Evolutionary conservation across 2,888 invertebrate species (phyloP).

Genomic region (Hirudinaria manillensis): DNA sequence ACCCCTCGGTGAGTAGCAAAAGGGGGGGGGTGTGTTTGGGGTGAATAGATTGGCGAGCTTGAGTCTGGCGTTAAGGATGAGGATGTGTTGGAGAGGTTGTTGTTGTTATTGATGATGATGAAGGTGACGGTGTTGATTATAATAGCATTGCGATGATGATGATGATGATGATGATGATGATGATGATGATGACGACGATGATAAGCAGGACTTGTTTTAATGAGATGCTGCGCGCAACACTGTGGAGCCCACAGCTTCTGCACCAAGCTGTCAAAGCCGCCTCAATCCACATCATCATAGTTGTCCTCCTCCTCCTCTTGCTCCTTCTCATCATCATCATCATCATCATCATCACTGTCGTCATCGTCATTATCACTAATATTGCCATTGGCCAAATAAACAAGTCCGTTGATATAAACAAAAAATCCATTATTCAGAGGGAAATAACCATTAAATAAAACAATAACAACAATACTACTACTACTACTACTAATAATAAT

Average conservation of each 20-base stretch:
- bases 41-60: neutral
- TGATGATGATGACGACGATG: slow-evolving; percentile 8
- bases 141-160: neutral
- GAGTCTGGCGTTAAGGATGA: too few species aligned
- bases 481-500: neutral
- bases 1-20: slow-evolving; percentile 25
- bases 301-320: neutral
- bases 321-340: slow-evolving; percentile 9
- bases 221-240: neutral
- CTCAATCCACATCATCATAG: neutral
- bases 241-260: neutral
- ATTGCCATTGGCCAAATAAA: neutral
- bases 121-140: too few species aligned
- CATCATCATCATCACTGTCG: neutral
- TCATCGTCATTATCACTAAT: slow-evolving; percentile 2
- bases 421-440: too few species aligned
- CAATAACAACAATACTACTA: too few species aligned
- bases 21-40: neutral
- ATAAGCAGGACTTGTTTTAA: neutral
- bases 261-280: neutral
- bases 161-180: slow-evolving; percentile 17
- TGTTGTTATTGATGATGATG: neutral
- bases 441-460: too few species aligned
- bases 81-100: too few species aligned
- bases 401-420: too few species aligned